Percentiles rank a stretch among this genome's conserved stretches.
Evolutionary conservation across 2,888 invertebrate genomes (phyloP).

Genomic region (Melanophora roralis): DNA sequence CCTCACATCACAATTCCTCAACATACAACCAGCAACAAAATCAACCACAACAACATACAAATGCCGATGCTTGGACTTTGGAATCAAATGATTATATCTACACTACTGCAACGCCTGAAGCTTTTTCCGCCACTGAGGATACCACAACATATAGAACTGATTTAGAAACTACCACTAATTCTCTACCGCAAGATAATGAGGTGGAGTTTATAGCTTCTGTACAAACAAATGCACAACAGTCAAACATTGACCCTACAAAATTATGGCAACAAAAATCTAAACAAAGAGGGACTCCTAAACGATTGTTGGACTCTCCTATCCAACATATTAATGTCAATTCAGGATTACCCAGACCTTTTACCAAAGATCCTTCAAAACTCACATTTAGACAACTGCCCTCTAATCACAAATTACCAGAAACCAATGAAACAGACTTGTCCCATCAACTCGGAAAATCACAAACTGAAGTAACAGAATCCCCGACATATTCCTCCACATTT

Average conservation of each 20-base stretch:
- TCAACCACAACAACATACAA: conserved; percentile 5
- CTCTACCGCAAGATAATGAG: conserved; percentile 32
- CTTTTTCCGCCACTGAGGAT: conserved; percentile 68
- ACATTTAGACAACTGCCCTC: conserved; percentile 65
- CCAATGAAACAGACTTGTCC: conserved; percentile 47
- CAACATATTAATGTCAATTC: conserved; percentile 78
- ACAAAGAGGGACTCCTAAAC: conserved; percentile 74
- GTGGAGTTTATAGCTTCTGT: conserved; percentile 56
- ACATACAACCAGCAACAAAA: not conserved
- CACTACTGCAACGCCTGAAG: conserved; percentile 74
- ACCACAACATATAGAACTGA: conserved; percentile 36
- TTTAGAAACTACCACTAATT: conserved; percentile 34
- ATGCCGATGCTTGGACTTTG: conserved; percentile 46
- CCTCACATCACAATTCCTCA: conserved; percentile 43
- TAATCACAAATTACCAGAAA: conserved; percentile 43
- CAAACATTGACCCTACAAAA: conserved; percentile 48
- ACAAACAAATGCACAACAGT: conserved; percentile 61
- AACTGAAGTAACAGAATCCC: conserved; percentile 65
- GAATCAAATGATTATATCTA: conserved; percentile 55
- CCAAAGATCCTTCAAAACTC: conserved; percentile 74
- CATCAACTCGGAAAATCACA: conserved; percentile 50
- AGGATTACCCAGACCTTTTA: conserved; percentile 79
- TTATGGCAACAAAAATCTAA: conserved; percentile 46
- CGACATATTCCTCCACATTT: conserved; percentile 75
- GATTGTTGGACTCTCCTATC: conserved; percentile 80